A percentile compares a stretch with the other conserved stretches of the same genome.
Conservation (phyloP, 2,888 invertebrate genomes). For the Chaetoderma sp. region DNA sequence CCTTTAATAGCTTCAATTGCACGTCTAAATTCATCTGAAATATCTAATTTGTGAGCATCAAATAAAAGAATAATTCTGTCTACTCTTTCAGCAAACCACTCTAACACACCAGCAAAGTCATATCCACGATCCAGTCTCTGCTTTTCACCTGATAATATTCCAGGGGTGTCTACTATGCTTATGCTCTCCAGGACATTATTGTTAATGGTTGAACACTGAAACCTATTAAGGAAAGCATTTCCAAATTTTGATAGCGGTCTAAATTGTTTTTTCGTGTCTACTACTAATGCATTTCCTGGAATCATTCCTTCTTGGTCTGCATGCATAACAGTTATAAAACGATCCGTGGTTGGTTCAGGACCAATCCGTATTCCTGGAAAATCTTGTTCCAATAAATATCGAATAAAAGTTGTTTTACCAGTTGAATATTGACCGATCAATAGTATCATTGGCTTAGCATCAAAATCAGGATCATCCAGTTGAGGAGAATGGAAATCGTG, state of each 20-base stretch:
- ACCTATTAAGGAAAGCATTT: constrained; percentile 96
- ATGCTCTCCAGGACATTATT: constrained; percentile 94
- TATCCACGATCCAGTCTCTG: constrained; percentile 88
- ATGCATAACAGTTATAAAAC: constrained; percentile 97
- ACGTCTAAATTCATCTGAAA: constrained; percentile 97
- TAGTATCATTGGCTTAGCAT: constrained; percentile 98
- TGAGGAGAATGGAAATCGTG: constrained; percentile 70
- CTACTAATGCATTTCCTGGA: constrained; percentile 97
- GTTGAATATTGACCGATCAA: constrained; percentile 98
- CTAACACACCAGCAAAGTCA: constrained; percentile 96
- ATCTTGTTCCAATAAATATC: constrained; percentile 85
- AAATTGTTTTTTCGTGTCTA: constrained; percentile 97
- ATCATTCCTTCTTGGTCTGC: constrained; percentile 87
- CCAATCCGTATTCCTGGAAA: constrained; percentile 99
- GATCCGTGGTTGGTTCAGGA: constrained; percentile 98
- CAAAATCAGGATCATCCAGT: constrained; percentile 90
- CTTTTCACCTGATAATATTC: constrained; percentile 90
- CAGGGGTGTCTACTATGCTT: constrained; percentile 98
- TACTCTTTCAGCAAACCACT: constrained; percentile 99
- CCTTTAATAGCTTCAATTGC: constrained; percentile 92
- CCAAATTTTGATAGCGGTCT: constrained; percentile 94
- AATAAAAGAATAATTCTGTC: constrained; percentile 97
- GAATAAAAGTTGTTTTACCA: constrained; percentile 78
- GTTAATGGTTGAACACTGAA: constrained; percentile 92
- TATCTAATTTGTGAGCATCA: constrained; percentile 98